phyloP scores from a whole-genome alignment of 2,113 vertebrate species.

The Budorcas taxicolor region DNA sequence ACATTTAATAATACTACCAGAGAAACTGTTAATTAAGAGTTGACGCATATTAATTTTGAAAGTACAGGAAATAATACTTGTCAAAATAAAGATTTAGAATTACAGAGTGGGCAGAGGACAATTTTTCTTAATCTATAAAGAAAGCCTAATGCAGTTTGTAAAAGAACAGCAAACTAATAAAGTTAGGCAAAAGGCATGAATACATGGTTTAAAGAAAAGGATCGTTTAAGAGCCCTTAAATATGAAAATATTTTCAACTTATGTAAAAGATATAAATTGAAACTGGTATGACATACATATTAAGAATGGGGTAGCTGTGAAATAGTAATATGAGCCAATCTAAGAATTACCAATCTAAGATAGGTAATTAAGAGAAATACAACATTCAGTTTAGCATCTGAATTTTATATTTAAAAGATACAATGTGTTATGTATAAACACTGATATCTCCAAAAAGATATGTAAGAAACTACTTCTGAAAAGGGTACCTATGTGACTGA shows the following conservation, averaged over 20 bases:
- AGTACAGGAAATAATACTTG: slow-evolving; percentile 7
- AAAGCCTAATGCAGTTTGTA: not conserved
- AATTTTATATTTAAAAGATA: not conserved
- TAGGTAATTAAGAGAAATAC: not conserved
- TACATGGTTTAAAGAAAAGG: not conserved
- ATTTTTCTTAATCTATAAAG: not conserved
- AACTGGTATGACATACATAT: not conserved
- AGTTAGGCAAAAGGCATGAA: slow-evolving; percentile 1
- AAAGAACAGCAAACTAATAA: not conserved
- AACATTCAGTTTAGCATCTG: not conserved
- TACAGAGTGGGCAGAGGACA: not conserved
- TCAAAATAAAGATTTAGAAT: slow-evolving; percentile 21
- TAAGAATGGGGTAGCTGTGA: not conserved
- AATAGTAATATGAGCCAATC: not conserved
- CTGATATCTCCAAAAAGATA: not conserved
- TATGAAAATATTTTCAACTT: not conserved
- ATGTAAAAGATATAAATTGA: not conserved
- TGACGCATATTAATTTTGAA: slow-evolving; percentile 3
- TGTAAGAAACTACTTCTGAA: not conserved
- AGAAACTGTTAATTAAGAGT: not conserved
- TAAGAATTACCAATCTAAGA: not conserved
- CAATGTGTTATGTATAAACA: not conserved
- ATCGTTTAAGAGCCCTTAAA: not conserved
- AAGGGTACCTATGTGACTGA: not conserved
- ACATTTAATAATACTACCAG: slow-evolving; percentile 14